Evolutionary conservation across 1,140 invertebrate species (phyloP).

Genomic region (Drosophila baimaii): DNA sequence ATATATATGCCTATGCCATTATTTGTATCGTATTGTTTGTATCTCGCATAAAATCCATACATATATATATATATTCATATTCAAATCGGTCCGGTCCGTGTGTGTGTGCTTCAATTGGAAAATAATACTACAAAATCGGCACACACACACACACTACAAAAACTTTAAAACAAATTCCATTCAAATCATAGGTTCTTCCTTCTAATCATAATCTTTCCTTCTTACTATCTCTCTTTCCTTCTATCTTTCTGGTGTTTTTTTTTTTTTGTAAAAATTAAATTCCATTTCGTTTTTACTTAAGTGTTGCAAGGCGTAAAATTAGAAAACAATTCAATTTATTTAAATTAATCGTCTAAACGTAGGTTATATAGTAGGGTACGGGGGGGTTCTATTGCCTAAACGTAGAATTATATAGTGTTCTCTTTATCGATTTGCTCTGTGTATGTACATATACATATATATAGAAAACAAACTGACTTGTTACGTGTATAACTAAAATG

Average conservation of each 20-base stretch:
- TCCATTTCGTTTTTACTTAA: conserved; percentile 58
- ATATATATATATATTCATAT: conserved; percentile 58
- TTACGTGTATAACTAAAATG: conserved; percentile 60
- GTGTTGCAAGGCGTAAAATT: conserved; percentile 76
- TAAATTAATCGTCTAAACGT: conserved; percentile 65
- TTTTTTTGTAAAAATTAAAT: conserved; percentile 51
- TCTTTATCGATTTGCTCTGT: conserved; percentile 50
- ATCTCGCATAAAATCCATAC: conserved; percentile 41
- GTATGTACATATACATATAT: conserved; percentile 71
- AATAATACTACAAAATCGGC: conserved; percentile 77
- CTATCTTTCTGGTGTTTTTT: too few species aligned
- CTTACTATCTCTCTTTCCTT: background rate
- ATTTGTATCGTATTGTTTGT: conserved; percentile 49
- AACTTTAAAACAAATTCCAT: conserved; percentile 52
- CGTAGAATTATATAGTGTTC: conserved; percentile 37
- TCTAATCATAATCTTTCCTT: background rate
- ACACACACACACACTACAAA: conserved; percentile 47
- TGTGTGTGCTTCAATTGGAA: conserved; percentile 60
- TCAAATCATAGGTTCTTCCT: conserved; percentile 35
- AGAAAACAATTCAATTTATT: conserved; percentile 82
- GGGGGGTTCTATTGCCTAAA: conserved; percentile 47
- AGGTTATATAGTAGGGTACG: conserved; percentile 43
- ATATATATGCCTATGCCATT: conserved; percentile 51
- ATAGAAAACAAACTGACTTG: conserved; percentile 74
- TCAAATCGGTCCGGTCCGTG: conserved; percentile 46